Evolutionary conservation across 2,797 vertebrate genomes (phyloP).

Genomic region (Serranus cabrilla): DNA sequence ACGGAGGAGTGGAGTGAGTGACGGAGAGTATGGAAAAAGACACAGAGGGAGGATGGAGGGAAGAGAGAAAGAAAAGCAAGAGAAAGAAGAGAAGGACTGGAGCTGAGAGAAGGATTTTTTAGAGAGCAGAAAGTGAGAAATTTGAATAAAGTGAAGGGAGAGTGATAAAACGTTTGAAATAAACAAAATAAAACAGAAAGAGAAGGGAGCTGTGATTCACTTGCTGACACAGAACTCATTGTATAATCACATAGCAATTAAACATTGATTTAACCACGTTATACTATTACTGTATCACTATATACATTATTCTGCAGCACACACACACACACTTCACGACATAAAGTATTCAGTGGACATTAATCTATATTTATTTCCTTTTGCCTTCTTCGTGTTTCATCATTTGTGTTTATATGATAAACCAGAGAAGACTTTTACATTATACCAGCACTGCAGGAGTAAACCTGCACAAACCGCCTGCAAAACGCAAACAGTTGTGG

Average conservation of each 20-base stretch:
- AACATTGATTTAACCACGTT: constrained; percentile 10
- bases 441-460: background rate
- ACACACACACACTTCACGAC: background rate
- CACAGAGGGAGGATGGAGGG: background rate
- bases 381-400: background rate
- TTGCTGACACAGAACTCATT: constrained; percentile 3
- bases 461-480: background rate
- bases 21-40: background rate
- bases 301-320: background rate
- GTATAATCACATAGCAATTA: constrained; percentile 3
- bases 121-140: background rate
- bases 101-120: background rate
- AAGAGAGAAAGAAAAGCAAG: background rate
- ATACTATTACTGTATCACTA: background rate
- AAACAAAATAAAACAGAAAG: background rate
- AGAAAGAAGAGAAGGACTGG: constrained; percentile 1
- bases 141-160: background rate
- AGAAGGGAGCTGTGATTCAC: background rate
- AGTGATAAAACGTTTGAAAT: background rate
- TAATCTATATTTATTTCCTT: background rate
- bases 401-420: background rate
- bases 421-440: background rate
- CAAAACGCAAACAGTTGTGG: too few species aligned
- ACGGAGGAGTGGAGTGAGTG: constrained; percentile 1
- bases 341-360: background rate